phyloP scores from a whole-genome alignment of 2,113 vertebrate species.

The Chiloscyllium plagiosum region DNA sequence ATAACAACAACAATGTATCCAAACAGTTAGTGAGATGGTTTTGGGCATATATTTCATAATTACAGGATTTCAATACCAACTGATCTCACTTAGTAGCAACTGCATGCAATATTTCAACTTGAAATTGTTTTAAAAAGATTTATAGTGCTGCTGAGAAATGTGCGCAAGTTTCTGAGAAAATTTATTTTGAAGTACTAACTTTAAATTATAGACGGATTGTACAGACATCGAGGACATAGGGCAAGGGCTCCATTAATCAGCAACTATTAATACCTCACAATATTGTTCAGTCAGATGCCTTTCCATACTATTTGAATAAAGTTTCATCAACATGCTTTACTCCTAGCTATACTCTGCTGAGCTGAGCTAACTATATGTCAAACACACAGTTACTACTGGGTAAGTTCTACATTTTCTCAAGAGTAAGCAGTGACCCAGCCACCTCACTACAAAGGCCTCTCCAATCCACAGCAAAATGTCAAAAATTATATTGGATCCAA shows the following conservation, averaged over 20 bases:
- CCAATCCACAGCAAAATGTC: neutral
- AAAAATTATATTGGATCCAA: neutral
- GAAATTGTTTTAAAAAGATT: neutral
- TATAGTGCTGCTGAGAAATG: neutral
- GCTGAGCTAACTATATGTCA: neutral
- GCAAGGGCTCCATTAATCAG: too few species aligned
- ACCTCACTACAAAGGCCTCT: neutral
- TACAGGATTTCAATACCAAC: neutral
- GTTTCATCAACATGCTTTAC: neutral
- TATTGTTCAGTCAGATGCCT: neutral
- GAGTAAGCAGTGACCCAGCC: too few species aligned
- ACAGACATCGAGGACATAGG: neutral
- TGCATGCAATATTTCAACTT: neutral
- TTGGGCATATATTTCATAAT: neutral
- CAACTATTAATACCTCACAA: neutral
- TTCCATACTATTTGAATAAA: neutral
- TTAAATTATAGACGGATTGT: neutral
- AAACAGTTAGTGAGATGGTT: neutral
- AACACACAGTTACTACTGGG: neutral
- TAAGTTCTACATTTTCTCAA: neutral
- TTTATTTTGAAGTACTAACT: neutral
- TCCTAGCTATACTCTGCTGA: neutral
- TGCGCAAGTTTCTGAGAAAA: neutral
- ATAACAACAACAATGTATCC: neutral
- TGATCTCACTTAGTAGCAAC: neutral